Conservation (phyloP, 2,888 invertebrate genomes). For the Gasteruption jaculator region DNA sequence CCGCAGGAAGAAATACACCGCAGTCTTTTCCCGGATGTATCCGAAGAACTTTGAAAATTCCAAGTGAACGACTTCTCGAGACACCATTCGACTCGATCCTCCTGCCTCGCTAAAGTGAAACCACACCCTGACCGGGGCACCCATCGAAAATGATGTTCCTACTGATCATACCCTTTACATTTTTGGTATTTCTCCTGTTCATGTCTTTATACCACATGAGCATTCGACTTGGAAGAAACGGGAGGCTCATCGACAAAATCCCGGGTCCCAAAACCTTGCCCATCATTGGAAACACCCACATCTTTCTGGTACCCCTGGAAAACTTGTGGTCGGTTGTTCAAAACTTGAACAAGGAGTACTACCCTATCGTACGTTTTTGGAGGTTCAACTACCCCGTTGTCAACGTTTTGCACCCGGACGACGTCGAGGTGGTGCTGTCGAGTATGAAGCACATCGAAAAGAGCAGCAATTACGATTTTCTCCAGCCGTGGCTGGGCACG, state of each 20-base stretch:
- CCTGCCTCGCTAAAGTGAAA: too few species aligned
- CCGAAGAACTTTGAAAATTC: too few species aligned
- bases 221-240: slow-evolving; percentile 32
- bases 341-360: slow-evolving; percentile 25
- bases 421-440: slow-evolving; percentile 37
- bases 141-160: too few species aligned
- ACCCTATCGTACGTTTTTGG: slow-evolving; percentile 36
- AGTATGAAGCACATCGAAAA: slow-evolving; percentile 45
- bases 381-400: slow-evolving; percentile 20
- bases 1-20: too few species aligned
- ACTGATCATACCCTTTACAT: too few species aligned
- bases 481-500: slow-evolving; percentile 51
- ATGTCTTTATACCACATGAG: too few species aligned
- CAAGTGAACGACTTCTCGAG: too few species aligned
- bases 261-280: slow-evolving; percentile 39
- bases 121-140: too few species aligned
- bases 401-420: slow-evolving; percentile 38
- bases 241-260: slow-evolving; percentile 36
- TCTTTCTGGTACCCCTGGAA: slow-evolving; percentile 23
- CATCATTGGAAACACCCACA: slow-evolving; percentile 27
- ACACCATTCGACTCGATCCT: too few species aligned
- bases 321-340: slow-evolving; percentile 29
- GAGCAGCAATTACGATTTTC: slow-evolving; percentile 42
- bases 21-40: too few species aligned
- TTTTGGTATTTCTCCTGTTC: too few species aligned